phyloP scores from a whole-genome alignment of 2,888 invertebrate species.

The Brachycybe producta region DNA sequence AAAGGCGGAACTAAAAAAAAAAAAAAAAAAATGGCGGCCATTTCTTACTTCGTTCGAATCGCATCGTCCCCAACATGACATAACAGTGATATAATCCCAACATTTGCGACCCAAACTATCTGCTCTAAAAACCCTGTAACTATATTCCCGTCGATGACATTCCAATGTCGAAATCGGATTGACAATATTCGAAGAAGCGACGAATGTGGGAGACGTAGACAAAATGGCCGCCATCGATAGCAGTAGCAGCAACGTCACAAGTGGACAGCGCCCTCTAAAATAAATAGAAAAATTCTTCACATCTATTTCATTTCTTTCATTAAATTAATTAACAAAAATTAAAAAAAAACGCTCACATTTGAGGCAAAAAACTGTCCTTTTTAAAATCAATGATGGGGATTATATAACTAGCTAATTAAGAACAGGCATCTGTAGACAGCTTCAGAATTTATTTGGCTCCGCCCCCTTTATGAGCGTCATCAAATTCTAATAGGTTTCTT shows the following conservation, averaged over 20 bases:
- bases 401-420: too few species aligned
- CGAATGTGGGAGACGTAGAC: background rate
- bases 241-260: background rate
- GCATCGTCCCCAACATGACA: conserved; percentile 69
- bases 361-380: too few species aligned
- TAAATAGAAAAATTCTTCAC: too few species aligned
- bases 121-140: conserved; percentile 47
- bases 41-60: conserved; percentile 63
- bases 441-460: too few species aligned
- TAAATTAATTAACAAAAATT: too few species aligned
- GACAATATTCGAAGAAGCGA: background rate
- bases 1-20: background rate
- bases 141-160: conserved; percentile 52
- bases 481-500: too few species aligned
- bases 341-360: too few species aligned
- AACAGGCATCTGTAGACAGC: too few species aligned
- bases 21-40: background rate
- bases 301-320: too few species aligned
- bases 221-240: background rate
- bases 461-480: too few species aligned
- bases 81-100: conserved; percentile 59
- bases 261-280: background rate
- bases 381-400: too few species aligned
- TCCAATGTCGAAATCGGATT: conserved; percentile 43
- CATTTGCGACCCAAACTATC: conserved; percentile 53